Percentiles rank a stretch among this genome's conserved stretches.
phyloP scores from a whole-genome alignment of 2,888 invertebrate species.

The Odontocolon sp. region DNA sequence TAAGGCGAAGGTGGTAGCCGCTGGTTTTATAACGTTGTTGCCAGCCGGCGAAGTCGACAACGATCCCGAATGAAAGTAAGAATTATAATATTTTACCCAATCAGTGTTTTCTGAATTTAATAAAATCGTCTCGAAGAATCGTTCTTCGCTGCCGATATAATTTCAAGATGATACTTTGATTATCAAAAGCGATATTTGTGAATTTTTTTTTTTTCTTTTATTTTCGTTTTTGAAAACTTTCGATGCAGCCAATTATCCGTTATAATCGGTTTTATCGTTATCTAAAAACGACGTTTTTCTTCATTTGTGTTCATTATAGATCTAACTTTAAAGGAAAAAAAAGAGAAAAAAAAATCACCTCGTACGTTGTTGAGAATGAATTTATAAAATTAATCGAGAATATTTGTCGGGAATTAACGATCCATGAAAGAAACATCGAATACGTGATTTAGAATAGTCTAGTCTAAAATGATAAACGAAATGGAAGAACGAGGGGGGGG shows the following conservation, averaged over 20 bases:
- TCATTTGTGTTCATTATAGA: constrained; percentile 25
- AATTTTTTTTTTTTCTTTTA: not conserved
- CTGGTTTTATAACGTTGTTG: constrained; percentile 76
- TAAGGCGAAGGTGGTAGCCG: constrained; percentile 78
- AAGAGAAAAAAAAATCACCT: not conserved
- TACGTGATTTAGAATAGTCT: constrained; percentile 73
- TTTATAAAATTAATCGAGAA: constrained; percentile 16
- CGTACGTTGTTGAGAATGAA: constrained; percentile 10
- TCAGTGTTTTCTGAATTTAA: constrained; percentile 35
- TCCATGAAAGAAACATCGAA: constrained; percentile 49
- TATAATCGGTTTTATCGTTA: constrained; percentile 21
- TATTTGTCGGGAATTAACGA: not conserved
- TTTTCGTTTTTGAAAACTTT: constrained; percentile 24
- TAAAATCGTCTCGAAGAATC: constrained; percentile 2
- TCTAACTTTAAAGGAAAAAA: not conserved
- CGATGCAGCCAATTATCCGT: constrained; percentile 12
- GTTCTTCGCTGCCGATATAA: not conserved
- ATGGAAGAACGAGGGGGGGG: not conserved
- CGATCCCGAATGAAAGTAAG: constrained; percentile 72
- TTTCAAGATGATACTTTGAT: not conserved
- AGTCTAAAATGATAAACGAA: constrained; percentile 65
- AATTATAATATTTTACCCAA: constrained; percentile 20
- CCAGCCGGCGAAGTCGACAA: constrained; percentile 75
- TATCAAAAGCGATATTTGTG: not conserved
- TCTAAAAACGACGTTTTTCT: constrained; percentile 32